Evolutionary conservation across 92 coral and sea anemone genomes (phyloP).

Genomic region (Montipora capitata): DNA sequence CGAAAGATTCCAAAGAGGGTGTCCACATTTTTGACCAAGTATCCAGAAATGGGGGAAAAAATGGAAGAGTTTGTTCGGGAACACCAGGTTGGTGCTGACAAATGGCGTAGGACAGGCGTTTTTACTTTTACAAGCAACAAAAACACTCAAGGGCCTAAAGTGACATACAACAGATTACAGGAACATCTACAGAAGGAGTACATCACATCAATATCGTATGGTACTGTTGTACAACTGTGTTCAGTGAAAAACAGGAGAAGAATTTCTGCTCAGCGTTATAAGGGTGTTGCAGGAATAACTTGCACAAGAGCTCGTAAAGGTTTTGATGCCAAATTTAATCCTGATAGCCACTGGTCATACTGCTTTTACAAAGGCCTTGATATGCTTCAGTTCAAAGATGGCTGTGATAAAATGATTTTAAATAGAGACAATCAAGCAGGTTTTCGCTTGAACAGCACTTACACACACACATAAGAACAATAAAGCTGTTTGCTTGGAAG

Average conservation of each 20-base stretch:
- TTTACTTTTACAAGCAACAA: no score
- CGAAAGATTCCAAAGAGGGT: no score
- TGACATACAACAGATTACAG: conserved; percentile 24
- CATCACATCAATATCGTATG: not conserved
- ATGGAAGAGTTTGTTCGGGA: no score
- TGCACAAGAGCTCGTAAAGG: conserved; percentile 29
- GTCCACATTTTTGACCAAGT: no score
- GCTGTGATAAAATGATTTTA: conserved; percentile 20
- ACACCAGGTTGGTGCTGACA: no score
- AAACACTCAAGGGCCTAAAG: not conserved
- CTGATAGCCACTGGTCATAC: conserved; percentile 66
- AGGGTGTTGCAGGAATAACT: conserved; percentile 28
- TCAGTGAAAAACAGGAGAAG: conserved; percentile 55
- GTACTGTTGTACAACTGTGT: conserved; percentile 38
- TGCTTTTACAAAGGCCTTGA: conserved; percentile 64
- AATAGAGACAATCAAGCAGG: conserved; percentile 60
- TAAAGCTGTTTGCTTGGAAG: not conserved
- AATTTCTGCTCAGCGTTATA: conserved; percentile 41
- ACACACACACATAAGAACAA: not conserved
- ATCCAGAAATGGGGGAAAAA: no score
- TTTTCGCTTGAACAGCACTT: conserved; percentile 41
- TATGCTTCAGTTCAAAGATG: not conserved
- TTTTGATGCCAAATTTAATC: conserved; percentile 41
- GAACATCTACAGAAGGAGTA: no score
- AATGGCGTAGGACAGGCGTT: no score